Evolutionary conservation across 2,888 invertebrate species (phyloP).

Genomic region (Perithous albicinctus): DNA sequence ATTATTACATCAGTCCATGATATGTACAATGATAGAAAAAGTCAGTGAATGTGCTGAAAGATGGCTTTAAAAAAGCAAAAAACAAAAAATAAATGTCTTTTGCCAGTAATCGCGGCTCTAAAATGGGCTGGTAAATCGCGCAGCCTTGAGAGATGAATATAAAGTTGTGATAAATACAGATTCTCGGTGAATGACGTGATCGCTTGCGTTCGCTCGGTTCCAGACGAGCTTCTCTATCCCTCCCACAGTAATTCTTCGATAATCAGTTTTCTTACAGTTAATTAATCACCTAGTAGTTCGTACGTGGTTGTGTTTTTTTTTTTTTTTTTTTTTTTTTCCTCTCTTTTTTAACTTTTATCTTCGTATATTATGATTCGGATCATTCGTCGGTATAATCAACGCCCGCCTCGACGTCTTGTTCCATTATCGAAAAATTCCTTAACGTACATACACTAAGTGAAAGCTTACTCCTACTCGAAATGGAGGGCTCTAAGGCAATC

Average conservation of each 20-base stretch:
- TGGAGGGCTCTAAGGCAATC: slow-evolving; percentile 71
- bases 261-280: slow-evolving; percentile 71
- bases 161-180: slow-evolving; percentile 35
- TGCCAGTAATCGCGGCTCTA: background rate
- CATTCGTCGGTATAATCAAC: background rate
- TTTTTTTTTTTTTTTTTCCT: too few relatives aligned
- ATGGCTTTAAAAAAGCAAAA: slow-evolving; percentile 51
- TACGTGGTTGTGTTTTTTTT: slow-evolving; percentile 56
- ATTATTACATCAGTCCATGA: slow-evolving; percentile 51
- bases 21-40: slow-evolving; percentile 67
- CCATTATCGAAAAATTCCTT: slow-evolving; percentile 67
- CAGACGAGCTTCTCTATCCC: slow-evolving; percentile 41
- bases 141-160: background rate
- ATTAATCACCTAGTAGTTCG: slow-evolving; percentile 73
- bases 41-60: slow-evolving; percentile 29
- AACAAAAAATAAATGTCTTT: too few relatives aligned
- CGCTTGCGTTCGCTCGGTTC: slow-evolving; percentile 12
- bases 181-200: background rate
- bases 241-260: slow-evolving; percentile 69
- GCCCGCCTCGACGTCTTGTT: slow-evolving; percentile 10
- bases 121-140: slow-evolving; percentile 17
- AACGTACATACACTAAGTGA: slow-evolving; percentile 58
- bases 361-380: slow-evolving; percentile 13
- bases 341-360: too few relatives aligned
- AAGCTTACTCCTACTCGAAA: slow-evolving; percentile 68